Base-by-base conservation (phyloP, 2,888 invertebrate species). In the Hanleya hanleyi region DNA sequence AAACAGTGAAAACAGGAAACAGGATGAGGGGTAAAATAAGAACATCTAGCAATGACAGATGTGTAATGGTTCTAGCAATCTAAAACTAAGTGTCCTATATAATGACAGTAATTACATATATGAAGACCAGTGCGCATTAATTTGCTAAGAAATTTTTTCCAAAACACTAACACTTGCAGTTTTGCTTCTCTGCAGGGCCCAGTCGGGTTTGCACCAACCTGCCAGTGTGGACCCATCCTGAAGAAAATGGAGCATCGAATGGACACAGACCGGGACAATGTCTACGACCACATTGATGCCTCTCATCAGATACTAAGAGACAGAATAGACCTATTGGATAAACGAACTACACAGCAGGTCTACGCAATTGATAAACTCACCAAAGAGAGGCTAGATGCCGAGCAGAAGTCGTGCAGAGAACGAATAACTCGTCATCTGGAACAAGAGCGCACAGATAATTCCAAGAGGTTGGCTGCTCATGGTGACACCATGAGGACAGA, bases 181-280 rank as follows among this genome's bases (percentile, higher is more conserved):
- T n/a, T n/a, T n/a, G n/a, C n/a, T n/a, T 74, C 47, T 64, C 84
- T 83, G 1, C 82, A 92, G 91, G 97, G 97, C 0, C 97, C 97
- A 0, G 94, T 97, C n/a, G 97, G 97, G 1, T 90, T 87, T 74
- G 83, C 87, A 1, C 88, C 89, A 0, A 95, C 96, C 1, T 96
- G 97, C 0, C 96, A 96, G 89, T 98, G 98, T 88, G 96, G 96
- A 0, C 97, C 97, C 0, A 94, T 97, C 90, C 95, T 97, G 87
- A 94, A 95, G 77, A 95, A 96, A 81, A 94, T 97, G 91, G 96
- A 97, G 88, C 94, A 95, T 77, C 84, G 89, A 70, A 82, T 97
- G 67, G 95, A 95, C 83, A 93, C 94, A 81, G 95, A 96, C 84
- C 95, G 95, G 82, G 93, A 94, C 75, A 95, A 96, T 83, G 89